phyloP scores from a whole-genome alignment of 1,140 invertebrate species.

The Camponotus pennsylvanicus region DNA sequence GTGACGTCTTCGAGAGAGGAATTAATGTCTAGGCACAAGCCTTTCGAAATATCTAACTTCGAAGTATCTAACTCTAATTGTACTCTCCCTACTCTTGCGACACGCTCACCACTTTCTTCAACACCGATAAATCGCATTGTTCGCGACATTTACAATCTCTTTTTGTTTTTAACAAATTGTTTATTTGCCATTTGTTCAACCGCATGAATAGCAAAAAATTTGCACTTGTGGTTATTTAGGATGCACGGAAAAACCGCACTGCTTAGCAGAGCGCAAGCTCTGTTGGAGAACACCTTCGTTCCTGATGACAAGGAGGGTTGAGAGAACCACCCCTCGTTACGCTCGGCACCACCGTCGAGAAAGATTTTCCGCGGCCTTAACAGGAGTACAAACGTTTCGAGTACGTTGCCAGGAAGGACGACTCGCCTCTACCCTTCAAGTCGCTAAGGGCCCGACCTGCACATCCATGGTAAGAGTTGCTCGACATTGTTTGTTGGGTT shows the following conservation, averaged over 20 bases:
- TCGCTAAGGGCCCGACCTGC: conserved; percentile 17
- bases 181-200: no score
- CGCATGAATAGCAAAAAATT: no score
- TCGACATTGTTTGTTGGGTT: conserved; percentile 50
- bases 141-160: not conserved
- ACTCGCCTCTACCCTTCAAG: conserved; percentile 28
- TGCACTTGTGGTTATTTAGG: conserved; percentile 20
- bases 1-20: conserved; percentile 35
- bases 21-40: conserved; percentile 23
- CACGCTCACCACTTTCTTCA: not conserved
- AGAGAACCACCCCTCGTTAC: conserved; percentile 43
- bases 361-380: conserved; percentile 52
- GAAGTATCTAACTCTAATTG: conserved; percentile 12
- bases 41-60: conserved; percentile 7
- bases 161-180: no score
- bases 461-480: not conserved
- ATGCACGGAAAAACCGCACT: not conserved
- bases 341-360: conserved; percentile 25
- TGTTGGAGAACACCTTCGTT: conserved; percentile 11
- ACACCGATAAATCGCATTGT: conserved; percentile 15
- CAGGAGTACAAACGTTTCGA: conserved; percentile 54
- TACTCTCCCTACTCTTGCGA: not conserved
- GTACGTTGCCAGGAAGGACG: conserved; percentile 38
- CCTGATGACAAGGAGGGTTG: conserved; percentile 37
- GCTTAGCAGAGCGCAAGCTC: not conserved